A percentile compares a stretch with the other conserved stretches of the same genome.
These are phyloP conservation scores for Hephaestus fuliginosus DNA, from an alignment of 2,797 vertebrate genomes.

Conservation along the genomic window DNA sequence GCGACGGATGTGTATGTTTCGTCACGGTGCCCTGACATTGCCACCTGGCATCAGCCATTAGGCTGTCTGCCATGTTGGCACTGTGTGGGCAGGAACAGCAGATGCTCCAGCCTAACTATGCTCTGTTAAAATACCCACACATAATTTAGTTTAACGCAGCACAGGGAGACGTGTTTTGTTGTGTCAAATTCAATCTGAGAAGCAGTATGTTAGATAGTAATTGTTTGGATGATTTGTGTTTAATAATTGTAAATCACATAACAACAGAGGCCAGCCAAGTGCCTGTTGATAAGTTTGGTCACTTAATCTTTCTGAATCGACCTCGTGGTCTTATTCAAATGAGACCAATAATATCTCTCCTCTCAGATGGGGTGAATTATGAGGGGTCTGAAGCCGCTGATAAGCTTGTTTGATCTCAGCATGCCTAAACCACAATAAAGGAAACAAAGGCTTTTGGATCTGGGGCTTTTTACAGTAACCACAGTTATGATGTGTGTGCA, in stretches of 20 bases:
- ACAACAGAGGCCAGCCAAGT: slow-evolving; percentile 44
- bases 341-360: slow-evolving; percentile 45
- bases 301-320: slow-evolving; percentile 35
- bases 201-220: slow-evolving; percentile 5
- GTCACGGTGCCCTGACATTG: slow-evolving; percentile 45
- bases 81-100: slow-evolving; percentile 59
- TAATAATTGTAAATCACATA: slow-evolving; percentile 49
- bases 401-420: slow-evolving; percentile 70
- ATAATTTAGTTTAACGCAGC: slow-evolving; percentile 46
- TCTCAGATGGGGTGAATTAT: slow-evolving; percentile 68
- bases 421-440: slow-evolving; percentile 74
- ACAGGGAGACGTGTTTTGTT: slow-evolving; percentile 39
- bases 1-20: slow-evolving; percentile 53
- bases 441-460: slow-evolving; percentile 64
- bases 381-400: slow-evolving; percentile 62
- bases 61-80: slow-evolving; percentile 68
- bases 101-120: slow-evolving; percentile 59
- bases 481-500: slow-evolving; percentile 46
- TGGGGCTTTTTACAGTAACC: slow-evolving; percentile 47
- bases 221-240: slow-evolving; percentile 31
- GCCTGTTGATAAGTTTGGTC: slow-evolving; percentile 41
- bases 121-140: slow-evolving; percentile 70
- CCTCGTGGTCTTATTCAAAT: slow-evolving; percentile 54
- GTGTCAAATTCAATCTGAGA: slow-evolving; percentile 42
- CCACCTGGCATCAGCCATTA: slow-evolving; percentile 69